Evolutionary conservation across 2,113 vertebrate genomes (phyloP).

Genomic region (Rhagologus leucostigma): DNA sequence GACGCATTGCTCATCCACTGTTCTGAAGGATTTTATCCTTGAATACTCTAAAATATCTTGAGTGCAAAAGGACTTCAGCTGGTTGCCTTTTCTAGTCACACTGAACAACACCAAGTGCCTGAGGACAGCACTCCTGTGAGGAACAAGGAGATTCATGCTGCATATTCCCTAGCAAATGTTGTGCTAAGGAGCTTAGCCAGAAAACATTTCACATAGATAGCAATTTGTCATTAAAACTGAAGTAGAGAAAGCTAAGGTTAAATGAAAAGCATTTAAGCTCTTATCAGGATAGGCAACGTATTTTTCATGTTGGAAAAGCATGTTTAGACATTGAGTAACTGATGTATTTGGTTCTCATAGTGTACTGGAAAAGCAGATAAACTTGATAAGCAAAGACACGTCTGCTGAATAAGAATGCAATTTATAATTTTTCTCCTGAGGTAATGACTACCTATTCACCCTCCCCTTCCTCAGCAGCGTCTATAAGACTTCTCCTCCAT

Average conservation of each 20-base stretch:
- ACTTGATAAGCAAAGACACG: neutral
- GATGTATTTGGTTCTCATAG: neutral
- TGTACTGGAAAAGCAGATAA: neutral
- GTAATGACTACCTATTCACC: neutral
- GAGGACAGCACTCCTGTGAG: neutral
- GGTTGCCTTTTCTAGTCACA: neutral
- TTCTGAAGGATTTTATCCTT: neutral
- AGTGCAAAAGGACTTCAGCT: neutral
- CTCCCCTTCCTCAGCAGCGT: neutral
- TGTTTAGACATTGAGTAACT: conserved; percentile 13
- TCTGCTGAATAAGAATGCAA: neutral
- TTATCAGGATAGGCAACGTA: conserved; percentile 4
- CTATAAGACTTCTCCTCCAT: neutral
- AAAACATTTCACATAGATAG: neutral
- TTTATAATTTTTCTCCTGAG: conserved; percentile 20
- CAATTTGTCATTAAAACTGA: conserved; percentile 20
- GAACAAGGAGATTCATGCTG: neutral
- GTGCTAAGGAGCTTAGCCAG: neutral
- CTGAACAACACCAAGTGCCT: neutral
- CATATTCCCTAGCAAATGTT: neutral
- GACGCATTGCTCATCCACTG: neutral
- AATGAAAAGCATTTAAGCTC: conserved; percentile 33
- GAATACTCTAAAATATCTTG: neutral
- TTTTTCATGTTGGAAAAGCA: conserved; percentile 10
- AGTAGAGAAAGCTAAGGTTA: conserved; percentile 30